Evolutionary conservation across 1,140 invertebrate genomes (phyloP).

Genomic region (Drosophila tristis): DNA sequence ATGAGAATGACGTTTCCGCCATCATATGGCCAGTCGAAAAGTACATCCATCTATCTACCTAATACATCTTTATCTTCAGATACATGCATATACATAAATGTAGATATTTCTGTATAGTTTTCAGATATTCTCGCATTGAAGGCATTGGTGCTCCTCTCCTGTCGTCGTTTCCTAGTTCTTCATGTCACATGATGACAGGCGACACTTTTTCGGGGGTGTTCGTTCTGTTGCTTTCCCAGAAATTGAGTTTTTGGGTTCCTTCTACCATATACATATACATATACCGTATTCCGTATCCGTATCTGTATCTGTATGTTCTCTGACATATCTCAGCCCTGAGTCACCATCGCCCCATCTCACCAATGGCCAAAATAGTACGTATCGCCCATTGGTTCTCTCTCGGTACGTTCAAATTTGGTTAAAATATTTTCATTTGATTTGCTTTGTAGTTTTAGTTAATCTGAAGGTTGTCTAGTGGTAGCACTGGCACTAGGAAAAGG

Average conservation of each 20-base stretch:
- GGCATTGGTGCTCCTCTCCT: conserved; percentile 20
- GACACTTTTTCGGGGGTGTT: conserved; percentile 55
- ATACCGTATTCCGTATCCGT: conserved; percentile 11
- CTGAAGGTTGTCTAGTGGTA: conserved; percentile 44
- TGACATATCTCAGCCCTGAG: conserved; percentile 54
- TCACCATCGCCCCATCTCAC: conserved; percentile 18
- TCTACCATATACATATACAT: conserved; percentile 8
- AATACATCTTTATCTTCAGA: too few species aligned
- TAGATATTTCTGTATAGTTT: conserved; percentile 27
- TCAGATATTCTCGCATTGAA: conserved; percentile 35
- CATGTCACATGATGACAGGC: conserved; percentile 77
- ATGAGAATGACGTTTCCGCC: conserved; percentile 51
- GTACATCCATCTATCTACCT: conserved; percentile 28
- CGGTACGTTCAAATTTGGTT: conserved; percentile 38
- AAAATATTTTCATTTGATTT: conserved; percentile 43
- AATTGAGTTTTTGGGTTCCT: conserved; percentile 41
- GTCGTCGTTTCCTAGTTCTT: conserved; percentile 64
- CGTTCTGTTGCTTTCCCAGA: conserved; percentile 40
- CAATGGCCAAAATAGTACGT: conserved; percentile 57
- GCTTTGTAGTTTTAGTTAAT: conserved; percentile 48
- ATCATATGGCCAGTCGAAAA: conserved; percentile 2
- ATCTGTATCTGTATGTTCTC: conserved; percentile 17
- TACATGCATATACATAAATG: conserved; percentile 2
- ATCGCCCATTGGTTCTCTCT: conserved; percentile 31
- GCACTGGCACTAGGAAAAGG: conserved; percentile 15